Evolutionary conservation across 2,888 invertebrate genomes (phyloP).

Genomic region (Blera fallax): DNA sequence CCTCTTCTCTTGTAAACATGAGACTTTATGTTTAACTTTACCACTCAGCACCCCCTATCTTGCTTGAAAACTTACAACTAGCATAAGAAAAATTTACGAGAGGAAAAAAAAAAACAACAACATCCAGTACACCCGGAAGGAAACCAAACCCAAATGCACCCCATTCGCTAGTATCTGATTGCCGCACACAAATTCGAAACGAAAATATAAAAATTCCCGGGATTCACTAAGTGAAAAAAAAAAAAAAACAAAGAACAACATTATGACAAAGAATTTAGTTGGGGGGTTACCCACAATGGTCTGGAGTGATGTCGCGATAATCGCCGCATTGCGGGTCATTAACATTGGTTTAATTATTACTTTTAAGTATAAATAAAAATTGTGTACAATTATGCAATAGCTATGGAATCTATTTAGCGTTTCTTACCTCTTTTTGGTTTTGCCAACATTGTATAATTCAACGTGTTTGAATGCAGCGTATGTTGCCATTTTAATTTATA

Average conservation of each 20-base stretch:
- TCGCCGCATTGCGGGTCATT: constrained; percentile 57
- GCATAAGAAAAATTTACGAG: not conserved
- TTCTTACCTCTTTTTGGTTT: constrained; percentile 94
- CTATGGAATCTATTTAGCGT: not conserved
- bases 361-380: not conserved
- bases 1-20: not conserved
- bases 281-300: constrained; percentile 37
- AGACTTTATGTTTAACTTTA: not conserved
- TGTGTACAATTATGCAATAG: not conserved
- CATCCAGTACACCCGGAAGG: constrained; percentile 28
- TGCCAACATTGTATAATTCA: constrained; percentile 96
- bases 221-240: not conserved
- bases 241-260: constrained; percentile 19
- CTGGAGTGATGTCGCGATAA: constrained; percentile 38
- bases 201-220: constrained; percentile 16
- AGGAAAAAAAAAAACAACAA: not conserved
- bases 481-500: constrained; percentile 87
- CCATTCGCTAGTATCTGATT: not conserved
- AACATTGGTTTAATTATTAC: constrained; percentile 32
- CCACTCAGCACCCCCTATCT: constrained; percentile 17
- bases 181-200: not conserved
- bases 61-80: not conserved
- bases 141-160: constrained; percentile 35
- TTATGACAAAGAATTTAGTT: constrained; percentile 1
- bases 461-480: constrained; percentile 96